Evolutionary conservation across 2,888 invertebrate genomes (phyloP).

Genomic region (Lasioglossum pauxillum): DNA sequence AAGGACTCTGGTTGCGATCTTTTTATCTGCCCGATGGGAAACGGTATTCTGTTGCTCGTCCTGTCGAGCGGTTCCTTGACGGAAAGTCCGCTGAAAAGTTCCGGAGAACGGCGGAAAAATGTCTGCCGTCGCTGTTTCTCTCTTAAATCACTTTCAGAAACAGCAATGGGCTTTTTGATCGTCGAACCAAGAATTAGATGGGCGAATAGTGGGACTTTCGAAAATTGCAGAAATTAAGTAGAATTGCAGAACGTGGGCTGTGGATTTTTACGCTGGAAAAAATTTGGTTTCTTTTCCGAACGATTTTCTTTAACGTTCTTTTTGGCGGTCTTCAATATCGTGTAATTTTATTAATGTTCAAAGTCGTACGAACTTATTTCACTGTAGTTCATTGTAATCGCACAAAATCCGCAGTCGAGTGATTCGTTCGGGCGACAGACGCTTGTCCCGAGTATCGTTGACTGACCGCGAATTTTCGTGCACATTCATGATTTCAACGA

Average conservation of each 20-base stretch:
- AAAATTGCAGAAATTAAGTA: neutral
- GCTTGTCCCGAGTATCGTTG: neutral
- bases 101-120: neutral
- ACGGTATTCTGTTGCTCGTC: neutral
- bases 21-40: neutral
- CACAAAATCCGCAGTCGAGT: neutral
- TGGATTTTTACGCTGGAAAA: neutral
- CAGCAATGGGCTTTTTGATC: neutral
- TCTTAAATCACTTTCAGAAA: neutral
- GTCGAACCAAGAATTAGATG: neutral
- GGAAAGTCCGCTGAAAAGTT: neutral
- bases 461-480: neutral
- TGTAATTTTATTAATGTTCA: neutral
- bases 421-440: neutral
- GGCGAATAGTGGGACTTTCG: neutral
- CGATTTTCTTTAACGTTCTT: too few relatives aligned
- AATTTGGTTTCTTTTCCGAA: too few relatives aligned
- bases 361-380: neutral
- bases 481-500: neutral
- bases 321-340: too few relatives aligned
- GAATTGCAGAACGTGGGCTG: neutral
- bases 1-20: conserved; percentile 31
- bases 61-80: neutral
- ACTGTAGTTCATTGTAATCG: neutral
- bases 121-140: neutral